Evolutionary conservation across 2,113 vertebrate species (phyloP).

Genomic region (Melanocharis versteri): DNA sequence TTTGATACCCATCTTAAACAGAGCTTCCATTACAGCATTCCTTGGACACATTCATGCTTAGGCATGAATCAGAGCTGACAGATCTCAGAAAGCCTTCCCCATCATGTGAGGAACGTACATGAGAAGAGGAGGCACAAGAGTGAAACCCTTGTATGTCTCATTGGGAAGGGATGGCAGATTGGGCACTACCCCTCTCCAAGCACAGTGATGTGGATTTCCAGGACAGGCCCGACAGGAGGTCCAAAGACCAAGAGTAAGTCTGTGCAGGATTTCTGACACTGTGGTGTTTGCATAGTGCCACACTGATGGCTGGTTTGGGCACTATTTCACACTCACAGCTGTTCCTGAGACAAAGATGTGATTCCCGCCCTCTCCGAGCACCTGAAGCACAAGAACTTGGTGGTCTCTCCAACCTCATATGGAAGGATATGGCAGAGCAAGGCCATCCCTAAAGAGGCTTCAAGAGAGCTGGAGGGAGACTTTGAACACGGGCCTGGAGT

Average conservation of each 20-base stretch:
- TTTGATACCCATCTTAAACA: not conserved
- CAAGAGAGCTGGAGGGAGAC: not conserved
- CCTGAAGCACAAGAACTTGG: not conserved
- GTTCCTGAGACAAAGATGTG: not conserved
- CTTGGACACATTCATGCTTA: not conserved
- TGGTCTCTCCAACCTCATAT: not conserved
- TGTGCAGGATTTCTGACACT: not conserved
- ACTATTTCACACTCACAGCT: rapidly evolving
- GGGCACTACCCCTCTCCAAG: not conserved
- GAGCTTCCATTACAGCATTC: not conserved
- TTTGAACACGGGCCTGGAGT: not conserved
- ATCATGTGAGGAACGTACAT: rapidly evolving
- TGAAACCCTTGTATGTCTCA: not conserved
- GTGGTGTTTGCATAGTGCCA: not conserved
- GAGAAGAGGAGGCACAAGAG: not conserved
- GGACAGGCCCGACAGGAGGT: not conserved
- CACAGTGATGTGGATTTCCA: not conserved
- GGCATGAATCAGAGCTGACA: not conserved
- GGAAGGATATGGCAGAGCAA: not conserved
- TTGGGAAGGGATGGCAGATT: not conserved
- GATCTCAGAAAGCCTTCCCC: not conserved
- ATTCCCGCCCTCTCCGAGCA: not conserved
- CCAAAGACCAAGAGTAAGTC: not conserved
- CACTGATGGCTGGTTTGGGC: not conserved
- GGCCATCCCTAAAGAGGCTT: not conserved